These are phyloP conservation scores for Botia kubotai DNA, from an alignment of 2,797 vertebrate species.

Conservation along the genomic window DNA sequence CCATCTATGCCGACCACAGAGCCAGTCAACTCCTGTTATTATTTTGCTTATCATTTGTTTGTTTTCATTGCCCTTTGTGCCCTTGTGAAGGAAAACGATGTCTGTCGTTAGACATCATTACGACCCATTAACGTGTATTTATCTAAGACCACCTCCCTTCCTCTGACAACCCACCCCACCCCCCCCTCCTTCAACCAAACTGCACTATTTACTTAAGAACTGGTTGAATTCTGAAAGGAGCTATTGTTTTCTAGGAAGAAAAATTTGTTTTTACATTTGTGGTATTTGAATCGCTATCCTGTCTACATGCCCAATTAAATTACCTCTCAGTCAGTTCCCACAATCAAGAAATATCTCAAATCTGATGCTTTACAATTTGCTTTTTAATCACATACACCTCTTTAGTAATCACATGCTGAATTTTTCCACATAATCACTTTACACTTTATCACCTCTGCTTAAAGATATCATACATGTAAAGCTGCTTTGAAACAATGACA, in stretches of 20 bases:
- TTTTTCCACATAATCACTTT: background rate
- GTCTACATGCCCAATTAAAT: conserved; percentile 6
- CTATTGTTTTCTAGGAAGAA: conserved; percentile 70
- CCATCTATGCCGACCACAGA: conserved; percentile 38
- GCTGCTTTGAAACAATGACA: no score
- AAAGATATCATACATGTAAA: no score
- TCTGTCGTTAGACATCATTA: conserved; percentile 85
- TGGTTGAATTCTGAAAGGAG: conserved; percentile 50
- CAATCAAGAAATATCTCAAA: conserved; percentile 3
- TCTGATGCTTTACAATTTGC: background rate
- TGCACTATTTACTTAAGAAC: conserved; percentile 63
- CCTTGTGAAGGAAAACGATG: conserved; percentile 73
- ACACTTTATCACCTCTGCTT: no score
- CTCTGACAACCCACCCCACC: conserved; percentile 54
- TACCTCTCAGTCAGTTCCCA: background rate
- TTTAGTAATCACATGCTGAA: background rate
- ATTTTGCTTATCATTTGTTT: conserved; percentile 77
- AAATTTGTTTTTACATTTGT: conserved; percentile 47
- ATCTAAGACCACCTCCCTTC: conserved; percentile 83
- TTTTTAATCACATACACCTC: background rate
- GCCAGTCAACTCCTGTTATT: conserved; percentile 61
- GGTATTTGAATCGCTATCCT: conserved; percentile 41
- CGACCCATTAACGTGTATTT: conserved; percentile 82
- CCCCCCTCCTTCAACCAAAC: conserved; percentile 36
- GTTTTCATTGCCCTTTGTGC: conserved; percentile 72